A percentile compares a stretch with the other conserved stretches of the same genome.
Conservation (phyloP, 2,113 vertebrate species). For the Phyllostomus hastatus region DNA sequence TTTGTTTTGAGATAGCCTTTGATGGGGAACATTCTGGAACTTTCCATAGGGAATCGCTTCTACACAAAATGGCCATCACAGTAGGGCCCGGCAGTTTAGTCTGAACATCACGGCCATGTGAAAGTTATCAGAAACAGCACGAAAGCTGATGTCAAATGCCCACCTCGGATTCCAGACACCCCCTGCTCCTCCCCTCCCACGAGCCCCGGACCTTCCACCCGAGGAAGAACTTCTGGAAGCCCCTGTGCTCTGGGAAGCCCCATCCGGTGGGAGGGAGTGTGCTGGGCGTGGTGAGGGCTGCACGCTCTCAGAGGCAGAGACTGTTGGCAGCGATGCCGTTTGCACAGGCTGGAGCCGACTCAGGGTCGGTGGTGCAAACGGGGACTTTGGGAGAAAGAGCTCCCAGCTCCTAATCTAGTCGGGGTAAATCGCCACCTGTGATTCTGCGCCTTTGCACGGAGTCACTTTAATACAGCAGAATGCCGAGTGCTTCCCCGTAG, state of each 20-base stretch:
- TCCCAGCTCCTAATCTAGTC: neutral
- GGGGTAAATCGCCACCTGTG: neutral
- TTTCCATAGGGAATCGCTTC: neutral
- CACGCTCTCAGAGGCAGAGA: neutral
- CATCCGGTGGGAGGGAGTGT: fast-evolving
- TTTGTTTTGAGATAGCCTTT: neutral
- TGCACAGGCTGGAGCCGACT: neutral
- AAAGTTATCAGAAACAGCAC: neutral
- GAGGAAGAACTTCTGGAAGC: neutral
- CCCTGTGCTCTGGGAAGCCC: neutral
- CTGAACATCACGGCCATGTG: neutral
- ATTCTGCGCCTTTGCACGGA: neutral
- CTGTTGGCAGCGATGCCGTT: neutral
- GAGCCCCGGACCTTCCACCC: neutral
- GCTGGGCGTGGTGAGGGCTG: fast-evolving
- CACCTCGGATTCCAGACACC: neutral
- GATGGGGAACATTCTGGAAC: neutral
- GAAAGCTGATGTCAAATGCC: neutral
- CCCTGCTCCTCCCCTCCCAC: neutral
- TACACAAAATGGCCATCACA: neutral
- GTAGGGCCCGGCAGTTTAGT: neutral
- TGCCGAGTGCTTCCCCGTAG: neutral
- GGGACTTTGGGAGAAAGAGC: neutral
- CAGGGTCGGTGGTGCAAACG: neutral
- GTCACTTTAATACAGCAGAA: neutral